phyloP scores from a whole-genome alignment of 2,113 vertebrate genomes.

The Heteronetta atricapilla region DNA sequence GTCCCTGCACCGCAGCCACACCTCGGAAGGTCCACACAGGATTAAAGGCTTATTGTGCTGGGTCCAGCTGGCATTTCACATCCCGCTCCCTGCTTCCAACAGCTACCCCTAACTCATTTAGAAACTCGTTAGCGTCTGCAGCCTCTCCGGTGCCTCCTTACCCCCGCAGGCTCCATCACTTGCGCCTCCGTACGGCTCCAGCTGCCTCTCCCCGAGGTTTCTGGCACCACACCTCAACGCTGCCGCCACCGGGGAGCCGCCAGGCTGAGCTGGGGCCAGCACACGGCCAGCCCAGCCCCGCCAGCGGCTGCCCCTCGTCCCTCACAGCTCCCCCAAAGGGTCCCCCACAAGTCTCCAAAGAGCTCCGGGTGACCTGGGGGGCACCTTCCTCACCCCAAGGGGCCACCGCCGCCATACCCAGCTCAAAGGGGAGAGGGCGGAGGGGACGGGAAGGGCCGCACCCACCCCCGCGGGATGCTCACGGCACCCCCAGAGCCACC shows the following conservation, averaged over 20 bases:
- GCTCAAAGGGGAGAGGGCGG: too few species aligned
- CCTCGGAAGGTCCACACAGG: not conserved
- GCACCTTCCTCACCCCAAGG: not conserved
- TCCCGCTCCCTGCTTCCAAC: not conserved
- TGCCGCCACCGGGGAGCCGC: fast-evolving
- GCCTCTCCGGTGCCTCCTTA: not conserved
- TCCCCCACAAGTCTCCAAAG: fast-evolving
- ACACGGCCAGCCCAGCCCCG: not conserved
- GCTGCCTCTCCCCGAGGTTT: not conserved
- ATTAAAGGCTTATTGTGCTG: not conserved
- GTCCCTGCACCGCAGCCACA: not conserved
- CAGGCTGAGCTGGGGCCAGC: not conserved
- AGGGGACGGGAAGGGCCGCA: fast-evolving
- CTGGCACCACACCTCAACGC: not conserved
- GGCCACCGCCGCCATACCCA: not conserved
- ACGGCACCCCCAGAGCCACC: not conserved
- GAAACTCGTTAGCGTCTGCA: not conserved
- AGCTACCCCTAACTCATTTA: not conserved
- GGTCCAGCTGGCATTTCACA: not conserved
- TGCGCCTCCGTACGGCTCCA: not conserved
- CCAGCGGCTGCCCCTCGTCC: not conserved
- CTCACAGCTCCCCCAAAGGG: not conserved
- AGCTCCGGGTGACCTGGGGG: fast-evolving
- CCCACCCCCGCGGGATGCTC: fast-evolving
- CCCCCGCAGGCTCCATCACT: not conserved